A percentile compares a stretch with the other conserved stretches of the same genome.
phyloP scores from a whole-genome alignment of 2,797 vertebrate species.

The Gymnocypris eckloni region DNA sequence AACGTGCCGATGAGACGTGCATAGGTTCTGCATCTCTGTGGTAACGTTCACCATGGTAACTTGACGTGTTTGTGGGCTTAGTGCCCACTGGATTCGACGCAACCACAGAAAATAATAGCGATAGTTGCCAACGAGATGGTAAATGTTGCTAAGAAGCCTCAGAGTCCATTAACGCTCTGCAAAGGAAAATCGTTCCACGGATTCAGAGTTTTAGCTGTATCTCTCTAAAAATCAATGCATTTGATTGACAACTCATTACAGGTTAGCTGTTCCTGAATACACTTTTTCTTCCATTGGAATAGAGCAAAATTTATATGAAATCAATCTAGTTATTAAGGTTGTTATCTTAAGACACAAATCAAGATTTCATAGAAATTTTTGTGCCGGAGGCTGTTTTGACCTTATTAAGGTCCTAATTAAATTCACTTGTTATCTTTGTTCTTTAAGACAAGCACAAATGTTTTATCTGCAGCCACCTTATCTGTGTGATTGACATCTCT shows the following conservation, averaged over 20 bases:
- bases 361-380: constrained; percentile 51
- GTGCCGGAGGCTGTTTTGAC: constrained; percentile 40
- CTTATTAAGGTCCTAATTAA: constrained; percentile 41
- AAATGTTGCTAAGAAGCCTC: constrained; percentile 16
- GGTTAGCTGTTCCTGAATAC: constrained; percentile 11
- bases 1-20: background rate
- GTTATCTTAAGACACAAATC: constrained; percentile 41
- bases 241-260: constrained; percentile 47
- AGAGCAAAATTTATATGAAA: constrained; percentile 2
- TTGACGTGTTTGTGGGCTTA: constrained; percentile 33
- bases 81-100: constrained; percentile 17
- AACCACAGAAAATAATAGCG: constrained; percentile 36
- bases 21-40: constrained; percentile 31
- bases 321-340: constrained; percentile 50
- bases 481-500: constrained; percentile 28
- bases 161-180: background rate
- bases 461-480: constrained; percentile 39
- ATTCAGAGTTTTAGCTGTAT: constrained; percentile 30
- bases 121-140: constrained; percentile 19
- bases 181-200: constrained; percentile 11
- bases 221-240: constrained; percentile 32
- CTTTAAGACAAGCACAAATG: constrained; percentile 10
- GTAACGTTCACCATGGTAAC: constrained; percentile 38
- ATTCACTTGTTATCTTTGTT: constrained; percentile 28
- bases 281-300: background rate